Evolutionary conservation across 2,113 vertebrate genomes (phyloP), one percentile per base, ranked within the genome.

Genomic region (Podarcis cretensis): DNA sequence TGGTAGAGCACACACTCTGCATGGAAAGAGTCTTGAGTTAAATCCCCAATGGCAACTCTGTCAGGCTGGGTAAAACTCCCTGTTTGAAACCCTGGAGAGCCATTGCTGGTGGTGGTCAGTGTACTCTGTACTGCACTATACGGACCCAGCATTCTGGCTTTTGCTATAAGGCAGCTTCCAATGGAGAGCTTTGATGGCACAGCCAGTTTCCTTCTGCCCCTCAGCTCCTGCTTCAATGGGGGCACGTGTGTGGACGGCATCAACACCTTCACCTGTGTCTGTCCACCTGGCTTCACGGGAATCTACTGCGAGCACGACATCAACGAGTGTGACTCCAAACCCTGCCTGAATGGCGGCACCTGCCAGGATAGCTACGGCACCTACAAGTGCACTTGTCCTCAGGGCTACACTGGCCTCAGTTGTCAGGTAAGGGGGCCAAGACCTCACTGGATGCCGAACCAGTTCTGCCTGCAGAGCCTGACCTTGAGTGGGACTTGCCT

Each of bases 341-440:
- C 99, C 0, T 99, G 99, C 90, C 94, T 98, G 88, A 98, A 99
- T 0, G 99, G 98, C 0, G 99, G 98, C 92, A 99, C 98, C 0
- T 99, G 99, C 82, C 99, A 99, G 89, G 99, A 99, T 96, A 99
- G 98, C 96, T 99, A 98, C 0, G 99, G 99, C 25, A 98, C 98
- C 0, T 99, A 99, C 96, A 99, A 98, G 92, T 99, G 99, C 92
- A 98, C 97, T 93, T 99, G 99, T 87, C 98, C 98, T 0, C 98
- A 99, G 65, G 99, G 99, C 0, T 99, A 99, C 97, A 99, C 96
- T 0, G 99, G 99, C 0, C 96, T 98, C 92, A 99, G 98, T 94
- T 99, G 99, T 95, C 98, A 99, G 98, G 99, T 99, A 96, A 65
- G 0, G 13, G 8, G 23, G 48, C 48, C 48, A 54, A 54, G 48